These are phyloP conservation scores for Rhinopomastus cyanomelas DNA, from an alignment of 2,113 vertebrate species.

Conservation along the genomic window DNA sequence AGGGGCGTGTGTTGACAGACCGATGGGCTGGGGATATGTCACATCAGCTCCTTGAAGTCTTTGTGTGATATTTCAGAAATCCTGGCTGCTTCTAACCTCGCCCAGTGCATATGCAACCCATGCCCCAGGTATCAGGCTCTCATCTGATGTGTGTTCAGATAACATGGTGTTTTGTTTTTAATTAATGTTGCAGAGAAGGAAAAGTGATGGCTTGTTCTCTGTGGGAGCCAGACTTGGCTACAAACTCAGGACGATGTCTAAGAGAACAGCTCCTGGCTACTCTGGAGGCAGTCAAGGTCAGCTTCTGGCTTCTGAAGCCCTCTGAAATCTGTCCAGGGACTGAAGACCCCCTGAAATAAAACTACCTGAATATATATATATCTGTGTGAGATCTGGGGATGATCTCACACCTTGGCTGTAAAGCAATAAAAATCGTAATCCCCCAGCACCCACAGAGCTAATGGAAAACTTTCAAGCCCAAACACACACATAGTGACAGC, in stretches of 20 bases:
- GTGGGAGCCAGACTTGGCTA: not conserved
- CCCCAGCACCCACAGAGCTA: not conserved
- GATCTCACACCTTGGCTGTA: not conserved
- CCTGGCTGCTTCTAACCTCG: not conserved
- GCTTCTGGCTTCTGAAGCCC: not conserved
- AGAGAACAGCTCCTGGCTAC: not conserved
- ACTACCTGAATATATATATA: not conserved
- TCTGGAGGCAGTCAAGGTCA: not conserved
- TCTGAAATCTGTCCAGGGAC: not conserved
- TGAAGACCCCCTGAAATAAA: not conserved
- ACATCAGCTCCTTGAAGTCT: not conserved
- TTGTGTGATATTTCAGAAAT: not conserved
- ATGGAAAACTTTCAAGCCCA: not conserved
- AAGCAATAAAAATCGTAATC: not conserved
- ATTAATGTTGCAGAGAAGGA: not conserved
- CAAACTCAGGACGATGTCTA: not conserved
- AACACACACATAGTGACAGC: not conserved
- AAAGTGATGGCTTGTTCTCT: not conserved
- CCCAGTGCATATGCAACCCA: not conserved
- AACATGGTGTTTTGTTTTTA: not conserved
- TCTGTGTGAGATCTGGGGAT: not conserved
- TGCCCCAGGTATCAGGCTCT: not conserved
- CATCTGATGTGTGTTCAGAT: not conserved
- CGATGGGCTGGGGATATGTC: not conserved
- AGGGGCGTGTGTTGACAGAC: not conserved